Evolutionary conservation across 2,797 vertebrate species (phyloP).

Genomic region (Megalops cyprinoides): DNA sequence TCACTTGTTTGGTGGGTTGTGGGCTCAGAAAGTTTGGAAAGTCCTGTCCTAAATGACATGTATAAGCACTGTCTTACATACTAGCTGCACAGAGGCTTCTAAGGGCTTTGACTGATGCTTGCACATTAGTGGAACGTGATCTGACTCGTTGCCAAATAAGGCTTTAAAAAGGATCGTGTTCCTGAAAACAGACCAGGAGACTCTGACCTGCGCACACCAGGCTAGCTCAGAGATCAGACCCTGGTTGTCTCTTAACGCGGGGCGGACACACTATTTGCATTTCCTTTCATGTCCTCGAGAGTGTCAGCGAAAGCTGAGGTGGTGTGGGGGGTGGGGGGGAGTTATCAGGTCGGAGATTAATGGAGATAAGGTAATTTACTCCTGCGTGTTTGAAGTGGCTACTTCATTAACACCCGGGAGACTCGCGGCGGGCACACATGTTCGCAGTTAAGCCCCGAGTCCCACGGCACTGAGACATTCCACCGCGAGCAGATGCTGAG

Average conservation of each 20-base stretch:
- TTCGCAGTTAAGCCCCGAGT: constrained; percentile 66
- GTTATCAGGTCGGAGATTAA: constrained; percentile 74
- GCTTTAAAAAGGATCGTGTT: background rate
- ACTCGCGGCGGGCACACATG: constrained; percentile 69
- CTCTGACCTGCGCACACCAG: background rate
- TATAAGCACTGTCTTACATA: too few relatives aligned
- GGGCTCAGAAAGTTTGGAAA: too few relatives aligned
- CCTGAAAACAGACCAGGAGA: background rate
- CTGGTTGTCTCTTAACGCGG: constrained; percentile 63
- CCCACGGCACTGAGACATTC: constrained; percentile 52
- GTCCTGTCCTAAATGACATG: too few relatives aligned
- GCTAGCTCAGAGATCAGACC: constrained; percentile 32
- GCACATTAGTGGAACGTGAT: background rate
- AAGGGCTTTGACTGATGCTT: background rate
- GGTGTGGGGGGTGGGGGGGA: constrained; percentile 75
- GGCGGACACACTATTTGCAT: constrained; percentile 73
- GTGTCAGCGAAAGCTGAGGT: constrained; percentile 76
- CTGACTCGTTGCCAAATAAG: background rate
- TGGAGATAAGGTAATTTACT: constrained; percentile 83
- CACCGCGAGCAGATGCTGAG: constrained; percentile 55
- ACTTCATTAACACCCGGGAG: constrained; percentile 74
- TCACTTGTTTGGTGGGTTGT: too few relatives aligned
- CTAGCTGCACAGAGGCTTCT: too few relatives aligned
- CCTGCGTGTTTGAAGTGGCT: constrained; percentile 87
- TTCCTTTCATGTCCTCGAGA: constrained; percentile 78